These are phyloP conservation scores for Urosaurus nigricauda DNA, from an alignment of 2,797 vertebrate genomes.

Conservation along the genomic window DNA sequence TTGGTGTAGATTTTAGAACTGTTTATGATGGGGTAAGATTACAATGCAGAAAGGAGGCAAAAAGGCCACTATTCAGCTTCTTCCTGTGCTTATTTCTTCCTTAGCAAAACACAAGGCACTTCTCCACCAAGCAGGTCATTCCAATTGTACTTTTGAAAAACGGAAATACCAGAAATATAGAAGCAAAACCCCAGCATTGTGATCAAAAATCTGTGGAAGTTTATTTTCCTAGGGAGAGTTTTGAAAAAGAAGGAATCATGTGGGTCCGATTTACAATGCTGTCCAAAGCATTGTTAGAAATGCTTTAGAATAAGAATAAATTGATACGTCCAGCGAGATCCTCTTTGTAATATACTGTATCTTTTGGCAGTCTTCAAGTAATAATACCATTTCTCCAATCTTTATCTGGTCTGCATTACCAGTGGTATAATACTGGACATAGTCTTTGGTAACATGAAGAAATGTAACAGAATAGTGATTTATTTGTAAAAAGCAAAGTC, in stretches of 20 bases:
- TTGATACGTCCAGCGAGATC: slow-evolving; percentile 61
- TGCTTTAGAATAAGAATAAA: slow-evolving; percentile 47
- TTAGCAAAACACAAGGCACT: slow-evolving; percentile 80
- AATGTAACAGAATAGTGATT: slow-evolving; percentile 66
- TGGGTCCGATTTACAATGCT: slow-evolving; percentile 55
- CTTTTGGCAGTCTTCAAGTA: slow-evolving; percentile 59
- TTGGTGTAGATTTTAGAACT: slow-evolving; percentile 73
- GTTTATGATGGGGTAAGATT: slow-evolving; percentile 82
- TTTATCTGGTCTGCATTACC: slow-evolving; percentile 59
- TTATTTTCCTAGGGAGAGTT: slow-evolving; percentile 63
- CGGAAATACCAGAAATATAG: slow-evolving; percentile 59
- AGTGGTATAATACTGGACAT: slow-evolving; percentile 66
- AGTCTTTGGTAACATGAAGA: slow-evolving; percentile 65
- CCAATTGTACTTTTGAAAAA: slow-evolving; percentile 62
- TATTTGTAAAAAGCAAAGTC: slow-evolving; percentile 40
- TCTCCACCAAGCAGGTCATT: slow-evolving; percentile 74
- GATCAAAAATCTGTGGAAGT: slow-evolving; percentile 58
- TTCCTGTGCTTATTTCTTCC: slow-evolving; percentile 73
- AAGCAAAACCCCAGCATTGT: slow-evolving; percentile 60
- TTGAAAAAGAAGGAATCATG: slow-evolving; percentile 67
- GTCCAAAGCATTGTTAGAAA: slow-evolving; percentile 60
- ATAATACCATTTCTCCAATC: slow-evolving; percentile 46
- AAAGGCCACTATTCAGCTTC: slow-evolving; percentile 79
- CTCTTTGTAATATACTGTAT: slow-evolving; percentile 61
- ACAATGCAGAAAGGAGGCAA: slow-evolving; percentile 72